These are phyloP conservation scores for Microcebus griseorufus DNA, from an alignment of 2,113 vertebrate species.

Conservation along the genomic window DNA sequence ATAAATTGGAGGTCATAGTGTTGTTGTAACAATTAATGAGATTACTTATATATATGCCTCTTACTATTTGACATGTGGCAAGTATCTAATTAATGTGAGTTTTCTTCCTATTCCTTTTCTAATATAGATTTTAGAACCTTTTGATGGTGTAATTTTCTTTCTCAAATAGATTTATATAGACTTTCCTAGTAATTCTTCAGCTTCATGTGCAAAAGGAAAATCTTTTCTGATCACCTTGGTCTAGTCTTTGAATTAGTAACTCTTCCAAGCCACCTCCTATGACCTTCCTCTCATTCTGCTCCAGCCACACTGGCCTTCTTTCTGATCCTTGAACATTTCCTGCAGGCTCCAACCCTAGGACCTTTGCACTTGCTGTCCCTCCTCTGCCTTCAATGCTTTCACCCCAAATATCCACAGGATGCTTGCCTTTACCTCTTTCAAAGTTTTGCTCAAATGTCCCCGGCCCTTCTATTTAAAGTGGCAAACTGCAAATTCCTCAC, in stretches of 20 bases:
- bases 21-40: neutral
- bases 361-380: neutral
- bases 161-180: neutral
- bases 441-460: neutral
- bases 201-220: neutral
- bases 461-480: neutral
- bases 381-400: neutral
- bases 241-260: neutral
- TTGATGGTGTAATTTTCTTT: neutral
- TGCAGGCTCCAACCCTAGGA: neutral
- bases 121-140: neutral
- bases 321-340: neutral
- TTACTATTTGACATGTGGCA: neutral
- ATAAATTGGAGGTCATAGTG: neutral
- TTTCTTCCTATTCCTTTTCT: neutral
- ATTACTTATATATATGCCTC: neutral
- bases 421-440: neutral
- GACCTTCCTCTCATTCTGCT: neutral
- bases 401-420: neutral
- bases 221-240: neutral
- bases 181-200: neutral
- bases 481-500: neutral
- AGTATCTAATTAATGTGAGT: too few relatives aligned
- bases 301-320: neutral
- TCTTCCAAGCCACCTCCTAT: neutral